A percentile compares a stretch with the other conserved stretches of the same genome.
Evolutionary conservation across 1,140 invertebrate genomes (phyloP).

Genomic region (Planococcus citri): DNA sequence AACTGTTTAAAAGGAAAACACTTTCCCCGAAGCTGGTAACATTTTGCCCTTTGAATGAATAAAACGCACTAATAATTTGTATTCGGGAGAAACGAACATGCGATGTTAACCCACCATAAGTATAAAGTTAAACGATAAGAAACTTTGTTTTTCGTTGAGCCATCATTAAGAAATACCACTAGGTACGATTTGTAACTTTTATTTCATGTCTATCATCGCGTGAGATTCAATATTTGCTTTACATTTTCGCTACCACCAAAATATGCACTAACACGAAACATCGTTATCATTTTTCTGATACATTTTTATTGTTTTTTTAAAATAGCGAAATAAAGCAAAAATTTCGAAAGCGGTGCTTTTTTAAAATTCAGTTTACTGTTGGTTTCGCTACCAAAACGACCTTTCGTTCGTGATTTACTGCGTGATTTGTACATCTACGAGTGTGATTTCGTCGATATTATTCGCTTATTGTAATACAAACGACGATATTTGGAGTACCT

Average conservation of each 20-base stretch:
- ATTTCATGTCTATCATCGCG: constrained; percentile 19
- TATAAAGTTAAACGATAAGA: constrained; percentile 14
- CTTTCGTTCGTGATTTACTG: no score
- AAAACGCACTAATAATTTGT: constrained; percentile 1
- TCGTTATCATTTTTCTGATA: constrained; percentile 12
- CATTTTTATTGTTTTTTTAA: neutral
- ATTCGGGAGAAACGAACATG: constrained; percentile 14
- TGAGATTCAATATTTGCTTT: neutral
- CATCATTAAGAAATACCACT: constrained; percentile 16
- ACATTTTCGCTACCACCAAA: neutral
- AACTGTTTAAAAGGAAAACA: neutral
- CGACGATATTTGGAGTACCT: no score
- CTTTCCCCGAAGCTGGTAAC: neutral
- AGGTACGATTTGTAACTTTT: constrained; percentile 17
- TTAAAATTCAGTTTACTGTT: no score
- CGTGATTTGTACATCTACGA: no score
- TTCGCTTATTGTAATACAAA: no score
- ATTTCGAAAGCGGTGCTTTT: no score
- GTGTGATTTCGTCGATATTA: no score
- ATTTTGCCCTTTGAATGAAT: neutral
- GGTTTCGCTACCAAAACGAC: no score
- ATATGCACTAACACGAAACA: constrained; percentile 14
- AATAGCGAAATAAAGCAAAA: no score
- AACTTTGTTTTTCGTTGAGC: constrained; percentile 16
- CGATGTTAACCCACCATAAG: neutral